Evolutionary conservation across 2,797 vertebrate species (phyloP), one percentile per base, ranked within the genome.

Genomic region (Malurus splendens): DNA sequence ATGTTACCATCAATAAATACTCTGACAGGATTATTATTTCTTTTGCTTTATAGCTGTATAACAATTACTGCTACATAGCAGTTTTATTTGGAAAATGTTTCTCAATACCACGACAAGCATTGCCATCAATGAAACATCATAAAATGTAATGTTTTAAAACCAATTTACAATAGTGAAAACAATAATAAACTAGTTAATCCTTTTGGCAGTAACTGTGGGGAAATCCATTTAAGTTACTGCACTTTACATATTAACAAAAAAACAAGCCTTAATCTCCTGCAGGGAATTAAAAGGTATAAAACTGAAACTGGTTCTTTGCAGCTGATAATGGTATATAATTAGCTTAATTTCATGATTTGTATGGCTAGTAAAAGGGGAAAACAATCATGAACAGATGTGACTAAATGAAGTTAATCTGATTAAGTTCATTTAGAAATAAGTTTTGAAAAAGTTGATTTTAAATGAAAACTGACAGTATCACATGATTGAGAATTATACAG

Each of bases 341-440:
- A 96, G 93, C 86, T 94, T 96, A 96, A 96, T 96, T 96, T 96
- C 91, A 96, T 95, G 94, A 96, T 97, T 92, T 96, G 90, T 96
- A 94, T 93, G 92, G 73, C 87, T 92, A 87, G 83, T 91, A 95
- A 96, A 96, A 94, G 42, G 74, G 50, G 24, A 87, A 95, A 96
- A 95, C 90, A 93, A 96, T 96, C 91, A 90, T 38, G 90, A 95
- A 88, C 94, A 95, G 94, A 95, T 96, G 95, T 90, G 90, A 94
- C 89, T 94, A 96, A 95, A 95, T 94, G 82, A 96, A 95, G 96
- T 95, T 94, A 97, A 97, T 96, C 90, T 89, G 89, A 96, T 97
- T 96, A 96, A 94, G 24, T 95, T 96, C 90, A 95, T 96, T 97
- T 97, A 94, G 95, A 96, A 97, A 95, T 95, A 96, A 95, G 95